Evolutionary conservation across 2,113 vertebrate genomes (phyloP).

Genomic region (Lepus americanus): DNA sequence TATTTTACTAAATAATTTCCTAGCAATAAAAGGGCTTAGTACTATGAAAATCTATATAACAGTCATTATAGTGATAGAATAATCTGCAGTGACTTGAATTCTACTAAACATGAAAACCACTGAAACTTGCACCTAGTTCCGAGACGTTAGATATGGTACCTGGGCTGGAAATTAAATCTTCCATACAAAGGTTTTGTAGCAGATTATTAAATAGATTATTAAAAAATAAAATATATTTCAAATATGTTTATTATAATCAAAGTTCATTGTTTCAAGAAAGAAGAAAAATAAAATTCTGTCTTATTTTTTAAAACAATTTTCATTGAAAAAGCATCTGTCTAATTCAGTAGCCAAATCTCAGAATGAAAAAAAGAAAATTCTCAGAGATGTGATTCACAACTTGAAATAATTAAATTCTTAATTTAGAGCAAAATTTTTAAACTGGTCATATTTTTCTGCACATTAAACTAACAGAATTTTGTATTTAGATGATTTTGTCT

Average conservation of each 20-base stretch:
- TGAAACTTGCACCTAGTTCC: background rate
- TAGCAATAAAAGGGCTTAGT: background rate
- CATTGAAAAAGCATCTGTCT: constrained; percentile 71
- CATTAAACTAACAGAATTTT: constrained; percentile 79
- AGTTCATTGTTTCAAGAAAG: constrained; percentile 53
- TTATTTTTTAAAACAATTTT: constrained; percentile 59
- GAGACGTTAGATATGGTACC: background rate
- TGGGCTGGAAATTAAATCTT: background rate
- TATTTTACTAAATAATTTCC: constrained; percentile 4
- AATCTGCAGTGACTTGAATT: background rate
- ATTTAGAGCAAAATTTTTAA: constrained; percentile 79
- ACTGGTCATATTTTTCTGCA: constrained; percentile 73
- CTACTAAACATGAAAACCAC: background rate
- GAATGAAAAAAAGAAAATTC: background rate
- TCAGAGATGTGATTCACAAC: constrained; percentile 73
- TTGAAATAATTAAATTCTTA: constrained; percentile 78
- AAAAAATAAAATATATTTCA: background rate
- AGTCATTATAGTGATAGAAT: background rate
- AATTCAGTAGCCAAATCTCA: constrained; percentile 61
- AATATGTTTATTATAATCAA: constrained; percentile 53
- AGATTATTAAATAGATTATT: background rate
- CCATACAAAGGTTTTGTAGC: background rate
- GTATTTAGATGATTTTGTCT: constrained; percentile 81
- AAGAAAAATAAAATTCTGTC: constrained; percentile 51
- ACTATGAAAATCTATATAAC: background rate